Percentiles rank a stretch among this genome's conserved stretches.
Evolutionary conservation across 1,140 invertebrate genomes (phyloP).

Genomic region (Paralvinella palmiformis): DNA sequence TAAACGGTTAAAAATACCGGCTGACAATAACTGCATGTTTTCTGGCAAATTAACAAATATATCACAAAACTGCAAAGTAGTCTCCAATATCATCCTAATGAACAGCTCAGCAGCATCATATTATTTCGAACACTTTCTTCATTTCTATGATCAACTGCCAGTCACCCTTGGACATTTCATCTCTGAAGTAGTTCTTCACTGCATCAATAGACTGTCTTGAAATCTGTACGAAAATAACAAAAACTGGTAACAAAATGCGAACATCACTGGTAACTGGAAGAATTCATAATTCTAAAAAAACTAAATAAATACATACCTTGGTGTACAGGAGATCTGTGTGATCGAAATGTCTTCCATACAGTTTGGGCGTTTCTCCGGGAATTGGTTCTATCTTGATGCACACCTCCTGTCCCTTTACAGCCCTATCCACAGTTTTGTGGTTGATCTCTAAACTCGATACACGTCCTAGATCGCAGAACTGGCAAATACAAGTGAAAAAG

Average conservation of each 20-base stretch:
- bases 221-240: conserved; percentile 68
- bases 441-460: conserved; percentile 91
- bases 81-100: no score
- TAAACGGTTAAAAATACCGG: no score
- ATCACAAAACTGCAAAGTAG: no score
- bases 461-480: conserved; percentile 91
- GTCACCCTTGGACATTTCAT: conserved; percentile 90
- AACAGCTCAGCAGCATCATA: no score
- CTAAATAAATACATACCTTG: conserved; percentile 66
- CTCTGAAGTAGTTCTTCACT: conserved; percentile 97
- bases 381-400: conserved; percentile 97
- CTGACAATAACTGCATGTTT: no score
- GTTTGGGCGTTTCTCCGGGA: conserved; percentile 93
- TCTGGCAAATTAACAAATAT: no score
- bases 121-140: conserved; percentile 95
- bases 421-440: conserved; percentile 73
- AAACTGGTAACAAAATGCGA: neutral
- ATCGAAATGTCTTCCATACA: conserved; percentile 97
- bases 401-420: conserved; percentile 93
- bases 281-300: neutral
- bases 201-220: conserved; percentile 95
- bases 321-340: conserved; percentile 90
- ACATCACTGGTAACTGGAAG: neutral
- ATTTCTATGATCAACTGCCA: conserved; percentile 98
- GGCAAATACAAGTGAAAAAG: conserved; percentile 23